Evolutionary conservation across 2,113 vertebrate genomes (phyloP).

Genomic region (Setophaga kirtlandii): DNA sequence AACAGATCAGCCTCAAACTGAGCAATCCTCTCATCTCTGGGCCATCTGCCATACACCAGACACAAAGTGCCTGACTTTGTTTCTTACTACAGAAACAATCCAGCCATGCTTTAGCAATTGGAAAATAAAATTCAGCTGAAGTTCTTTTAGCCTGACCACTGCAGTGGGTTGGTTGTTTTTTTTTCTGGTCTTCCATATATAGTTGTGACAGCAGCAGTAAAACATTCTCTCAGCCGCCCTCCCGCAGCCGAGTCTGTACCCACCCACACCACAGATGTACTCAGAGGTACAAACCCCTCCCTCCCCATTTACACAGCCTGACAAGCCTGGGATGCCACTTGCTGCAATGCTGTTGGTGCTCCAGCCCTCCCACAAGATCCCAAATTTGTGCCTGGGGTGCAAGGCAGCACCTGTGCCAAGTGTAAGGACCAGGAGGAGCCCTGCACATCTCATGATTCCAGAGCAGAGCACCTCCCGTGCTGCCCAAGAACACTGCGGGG

Average conservation of each 20-base stretch:
- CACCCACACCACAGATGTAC: neutral
- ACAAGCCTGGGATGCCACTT: neutral
- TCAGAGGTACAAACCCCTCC: neutral
- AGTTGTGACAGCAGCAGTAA: constrained; percentile 39
- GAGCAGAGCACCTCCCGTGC: accelerated
- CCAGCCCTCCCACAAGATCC: neutral
- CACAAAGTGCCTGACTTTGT: neutral
- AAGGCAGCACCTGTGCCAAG: neutral
- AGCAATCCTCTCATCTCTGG: neutral
- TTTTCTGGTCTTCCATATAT: constrained; percentile 1
- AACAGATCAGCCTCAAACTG: neutral
- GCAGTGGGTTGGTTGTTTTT: neutral
- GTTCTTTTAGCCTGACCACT: neutral
- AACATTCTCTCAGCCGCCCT: neutral
- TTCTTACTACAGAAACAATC: neutral
- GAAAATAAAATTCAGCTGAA: constrained; percentile 8
- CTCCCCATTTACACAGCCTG: neutral
- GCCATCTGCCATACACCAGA: neutral
- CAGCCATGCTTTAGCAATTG: neutral
- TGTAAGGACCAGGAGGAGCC: neutral
- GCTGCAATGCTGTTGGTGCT: neutral
- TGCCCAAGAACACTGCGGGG: neutral
- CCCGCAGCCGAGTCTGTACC: neutral
- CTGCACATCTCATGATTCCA: neutral
- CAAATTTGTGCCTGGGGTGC: neutral